Evolutionary conservation across 2,888 invertebrate genomes (phyloP).

Genomic region (Brachyptera putata): DNA sequence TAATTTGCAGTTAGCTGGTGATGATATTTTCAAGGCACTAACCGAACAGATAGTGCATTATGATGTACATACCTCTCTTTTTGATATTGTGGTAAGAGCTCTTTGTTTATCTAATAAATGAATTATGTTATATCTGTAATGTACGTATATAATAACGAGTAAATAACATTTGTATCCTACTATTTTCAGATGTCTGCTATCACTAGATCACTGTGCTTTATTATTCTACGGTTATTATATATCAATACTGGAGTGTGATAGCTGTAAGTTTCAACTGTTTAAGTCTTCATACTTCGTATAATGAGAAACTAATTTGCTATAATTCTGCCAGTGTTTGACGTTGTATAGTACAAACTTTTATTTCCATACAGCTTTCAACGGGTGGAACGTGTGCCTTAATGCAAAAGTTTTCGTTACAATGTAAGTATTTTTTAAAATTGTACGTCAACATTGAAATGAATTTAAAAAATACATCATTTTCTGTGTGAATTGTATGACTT

Average conservation of each 20-base stretch:
- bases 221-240: constrained; percentile 79
- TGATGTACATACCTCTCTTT: constrained; percentile 73
- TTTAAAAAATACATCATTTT: neutral
- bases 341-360: constrained; percentile 44
- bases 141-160: neutral
- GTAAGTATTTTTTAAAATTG: constrained; percentile 57
- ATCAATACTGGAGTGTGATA: constrained; percentile 82
- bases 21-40: constrained; percentile 67
- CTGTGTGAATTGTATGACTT: neutral
- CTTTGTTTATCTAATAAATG: no score
- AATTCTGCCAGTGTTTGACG: neutral
- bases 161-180: neutral
- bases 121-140: neutral
- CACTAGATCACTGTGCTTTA: constrained; percentile 62
- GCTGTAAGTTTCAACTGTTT: constrained; percentile 66
- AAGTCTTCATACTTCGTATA: neutral
- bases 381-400: constrained; percentile 78
- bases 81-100: constrained; percentile 71
- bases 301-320: no score
- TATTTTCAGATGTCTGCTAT: constrained; percentile 63
- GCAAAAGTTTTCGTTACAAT: constrained; percentile 84
- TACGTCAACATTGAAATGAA: neutral
- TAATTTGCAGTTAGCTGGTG: constrained; percentile 70
- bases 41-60: constrained; percentile 74
- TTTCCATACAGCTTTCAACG: constrained; percentile 82